Conservation (phyloP, 2,888 invertebrate genomes). For the Leptinotarsa juncta region DNA sequence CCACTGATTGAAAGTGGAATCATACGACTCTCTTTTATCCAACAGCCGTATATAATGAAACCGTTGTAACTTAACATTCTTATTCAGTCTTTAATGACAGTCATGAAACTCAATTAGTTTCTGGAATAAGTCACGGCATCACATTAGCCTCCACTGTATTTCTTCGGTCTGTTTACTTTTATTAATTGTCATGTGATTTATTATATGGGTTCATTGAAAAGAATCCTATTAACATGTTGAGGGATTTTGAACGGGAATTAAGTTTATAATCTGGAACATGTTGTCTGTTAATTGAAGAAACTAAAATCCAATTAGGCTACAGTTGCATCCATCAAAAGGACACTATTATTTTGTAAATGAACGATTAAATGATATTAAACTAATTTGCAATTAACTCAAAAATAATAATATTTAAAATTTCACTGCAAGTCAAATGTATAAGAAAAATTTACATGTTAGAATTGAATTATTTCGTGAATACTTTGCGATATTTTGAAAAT, state of each 20-base stretch:
- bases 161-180: conserved; percentile 18
- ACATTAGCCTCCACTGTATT: neutral
- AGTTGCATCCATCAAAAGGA: too few relatives aligned
- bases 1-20: too few relatives aligned
- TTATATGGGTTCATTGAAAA: conserved; percentile 16
- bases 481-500: too few relatives aligned
- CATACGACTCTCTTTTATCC: neutral
- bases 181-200: conserved; percentile 19
- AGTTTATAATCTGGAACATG: conserved; percentile 6
- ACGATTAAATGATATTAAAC: too few relatives aligned
- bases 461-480: too few relatives aligned
- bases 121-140: conserved; percentile 5
- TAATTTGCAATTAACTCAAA: too few relatives aligned
- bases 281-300: conserved; percentile 5
- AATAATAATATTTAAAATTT: too few relatives aligned
- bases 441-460: too few relatives aligned
- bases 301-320: too few relatives aligned
- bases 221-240: neutral
- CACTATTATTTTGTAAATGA: too few relatives aligned
- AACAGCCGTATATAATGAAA: neutral
- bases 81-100: neutral
- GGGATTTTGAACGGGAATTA: conserved; percentile 2
- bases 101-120: neutral
- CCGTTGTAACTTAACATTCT: neutral
- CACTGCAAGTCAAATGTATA: too few relatives aligned